Evolutionary conservation across 2,113 vertebrate species (phyloP), one percentile per base, ranked within the genome.

Genomic region (Hemibagrus wyckioides): DNA sequence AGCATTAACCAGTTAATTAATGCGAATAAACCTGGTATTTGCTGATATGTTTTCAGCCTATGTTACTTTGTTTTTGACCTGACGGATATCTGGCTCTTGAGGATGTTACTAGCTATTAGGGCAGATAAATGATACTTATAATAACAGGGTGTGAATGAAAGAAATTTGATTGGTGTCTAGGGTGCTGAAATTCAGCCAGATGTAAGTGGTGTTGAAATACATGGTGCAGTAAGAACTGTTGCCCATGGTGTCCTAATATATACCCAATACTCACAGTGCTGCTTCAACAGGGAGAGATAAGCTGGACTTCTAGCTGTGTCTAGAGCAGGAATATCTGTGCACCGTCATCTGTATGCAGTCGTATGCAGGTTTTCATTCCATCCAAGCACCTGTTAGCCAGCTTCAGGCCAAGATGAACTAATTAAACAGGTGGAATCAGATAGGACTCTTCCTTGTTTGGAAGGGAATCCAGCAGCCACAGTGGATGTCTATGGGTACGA

Each of bases 41-140:
- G 2, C 23, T 13, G 65, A 36, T 19, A 17, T 23, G 5, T 67
- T 48, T 76, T 77, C 25, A 77, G 75, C 15, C n/a, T n/a, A n/a
- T 48, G 1, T 1, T 28, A 23, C 14, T 77, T 77, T 48, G 44
- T 50, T 48, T 33, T 56, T 15, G 76, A 36, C 50, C 52, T 80
- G 13, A 15, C 1, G 2, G 13, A n/a, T 77, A 50, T 33, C 50
- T 36, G 19, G 50, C 19, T 28, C 0, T 1, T 36, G 77, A 76
- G 44, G 33, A 80, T 36, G 77, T 56, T 56, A 19, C 30, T 5
- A 23, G 19, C 21, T 56, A 80, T 54, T 36, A 23, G 6, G 14
- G 48, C 48, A 52, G 48, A 52, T 77, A 77, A 77, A 77, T 77
- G 30, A 52, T 52, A 77, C 48, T 77, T 77, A 52, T 77, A 77